These are phyloP conservation scores for Leptinotarsa juncta DNA, from an alignment of 2,888 invertebrate genomes.

Conservation along the genomic window DNA sequence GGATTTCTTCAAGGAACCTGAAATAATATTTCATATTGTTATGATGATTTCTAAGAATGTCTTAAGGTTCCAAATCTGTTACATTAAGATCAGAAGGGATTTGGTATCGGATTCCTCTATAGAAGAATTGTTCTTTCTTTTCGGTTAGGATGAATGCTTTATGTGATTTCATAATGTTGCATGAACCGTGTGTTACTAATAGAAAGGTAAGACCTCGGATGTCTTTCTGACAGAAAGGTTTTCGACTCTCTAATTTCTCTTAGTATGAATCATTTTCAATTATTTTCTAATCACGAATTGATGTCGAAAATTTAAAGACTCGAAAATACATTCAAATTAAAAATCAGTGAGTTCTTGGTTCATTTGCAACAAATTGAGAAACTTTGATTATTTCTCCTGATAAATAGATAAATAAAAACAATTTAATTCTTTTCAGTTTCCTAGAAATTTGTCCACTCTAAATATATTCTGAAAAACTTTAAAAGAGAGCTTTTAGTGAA, in stretches of 20 bases:
- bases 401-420: too few relatives aligned
- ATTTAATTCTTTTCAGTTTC: too few relatives aligned
- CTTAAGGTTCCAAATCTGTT: conserved; percentile 55
- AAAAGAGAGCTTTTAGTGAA: too few relatives aligned
- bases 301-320: too few relatives aligned
- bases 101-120: conserved; percentile 31
- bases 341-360: too few relatives aligned
- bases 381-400: too few relatives aligned
- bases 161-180: conserved; percentile 14
- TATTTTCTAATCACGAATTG: too few relatives aligned
- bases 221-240: not conserved
- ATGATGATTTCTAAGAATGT: conserved; percentile 55
- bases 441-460: too few relatives aligned
- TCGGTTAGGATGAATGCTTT: conserved; percentile 1
- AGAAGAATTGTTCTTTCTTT: conserved; percentile 7
- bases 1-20: conserved; percentile 53
- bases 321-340: too few relatives aligned
- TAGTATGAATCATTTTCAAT: too few relatives aligned
- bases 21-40: conserved; percentile 62
- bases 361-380: too few relatives aligned
- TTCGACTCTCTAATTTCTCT: not conserved
- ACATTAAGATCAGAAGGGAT: conserved; percentile 54
- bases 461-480: too few relatives aligned
- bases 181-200: conserved; percentile 9
- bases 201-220: not conserved